Evolutionary conservation across 2,113 vertebrate genomes (phyloP).

Genomic region (Grus americana): DNA sequence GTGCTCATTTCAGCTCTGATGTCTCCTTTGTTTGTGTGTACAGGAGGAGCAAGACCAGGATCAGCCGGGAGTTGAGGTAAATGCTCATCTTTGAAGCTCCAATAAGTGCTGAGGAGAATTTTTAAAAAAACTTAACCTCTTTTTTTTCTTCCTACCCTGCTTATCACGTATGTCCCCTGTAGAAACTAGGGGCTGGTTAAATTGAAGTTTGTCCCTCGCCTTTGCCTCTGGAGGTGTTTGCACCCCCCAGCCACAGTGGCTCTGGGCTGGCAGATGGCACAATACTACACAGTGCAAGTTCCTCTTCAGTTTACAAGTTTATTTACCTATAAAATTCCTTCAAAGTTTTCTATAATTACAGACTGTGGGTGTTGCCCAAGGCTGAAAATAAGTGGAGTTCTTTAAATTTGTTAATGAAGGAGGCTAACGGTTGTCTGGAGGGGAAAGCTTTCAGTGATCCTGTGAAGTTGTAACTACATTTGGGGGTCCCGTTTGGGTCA

Average conservation of each 20-base stretch:
- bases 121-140: neutral
- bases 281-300: fast-evolving
- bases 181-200: neutral
- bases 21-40: constrained; percentile 42
- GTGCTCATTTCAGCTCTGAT: neutral
- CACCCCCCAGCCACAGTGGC: neutral
- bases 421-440: fast-evolving
- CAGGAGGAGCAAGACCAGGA: constrained; percentile 90
- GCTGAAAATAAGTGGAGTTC: neutral
- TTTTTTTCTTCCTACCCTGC: neutral
- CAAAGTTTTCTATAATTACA: neutral
- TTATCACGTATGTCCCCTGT: fast-evolving
- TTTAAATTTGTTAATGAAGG: neutral
- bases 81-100: neutral
- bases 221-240: neutral
- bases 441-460: neutral
- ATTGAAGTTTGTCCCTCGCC: neutral
- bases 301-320: neutral
- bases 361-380: neutral
- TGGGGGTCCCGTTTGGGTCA: neutral
- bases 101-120: fast-evolving
- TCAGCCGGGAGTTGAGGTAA: constrained; percentile 87
- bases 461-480: neutral
- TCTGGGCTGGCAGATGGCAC: neutral
- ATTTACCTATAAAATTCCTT: neutral